A percentile compares a stretch with the other conserved stretches of the same genome.
phyloP scores from a whole-genome alignment of 1,140 invertebrate genomes.

The Pectinophora gossypiella region DNA sequence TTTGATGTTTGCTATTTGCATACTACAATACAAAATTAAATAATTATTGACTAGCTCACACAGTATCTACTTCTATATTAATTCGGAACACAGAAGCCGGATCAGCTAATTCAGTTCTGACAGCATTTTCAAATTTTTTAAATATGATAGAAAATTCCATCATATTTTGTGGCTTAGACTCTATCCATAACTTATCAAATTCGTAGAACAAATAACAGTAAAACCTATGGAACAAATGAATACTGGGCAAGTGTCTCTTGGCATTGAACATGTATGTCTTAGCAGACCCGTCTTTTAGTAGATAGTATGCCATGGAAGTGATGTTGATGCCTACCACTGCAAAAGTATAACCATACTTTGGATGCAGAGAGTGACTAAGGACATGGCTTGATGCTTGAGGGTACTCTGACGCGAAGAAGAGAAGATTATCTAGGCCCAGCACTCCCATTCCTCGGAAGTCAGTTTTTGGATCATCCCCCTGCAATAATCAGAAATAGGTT shows the following conservation, averaged over 20 bases:
- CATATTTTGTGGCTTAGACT: constrained; percentile 92
- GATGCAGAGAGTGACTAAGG: constrained; percentile 92
- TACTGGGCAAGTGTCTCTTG: constrained; percentile 79
- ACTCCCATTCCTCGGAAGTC: constrained; percentile 99
- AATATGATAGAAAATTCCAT: constrained; percentile 95
- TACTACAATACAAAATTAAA: no score
- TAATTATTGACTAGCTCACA: constrained; percentile 60
- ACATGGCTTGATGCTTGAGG: constrained; percentile 87
- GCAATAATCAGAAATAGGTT: constrained; percentile 44
- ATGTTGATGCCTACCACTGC: constrained; percentile 97
- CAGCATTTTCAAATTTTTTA: constrained; percentile 87
- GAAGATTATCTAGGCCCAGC: constrained; percentile 93
- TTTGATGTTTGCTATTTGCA: no score
- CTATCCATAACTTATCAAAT: constrained; percentile 95
- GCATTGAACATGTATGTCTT: constrained; percentile 96
- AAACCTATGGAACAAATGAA: constrained; percentile 93
- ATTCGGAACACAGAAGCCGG: constrained; percentile 82
- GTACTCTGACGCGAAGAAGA: constrained; percentile 92
- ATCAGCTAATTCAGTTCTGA: constrained; percentile 79
- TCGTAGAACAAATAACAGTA: constrained; percentile 96
- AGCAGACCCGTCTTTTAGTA: constrained; percentile 88
- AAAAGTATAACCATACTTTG: constrained; percentile 90
- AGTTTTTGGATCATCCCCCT: constrained; percentile 97
- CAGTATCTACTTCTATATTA: constrained; percentile 82
- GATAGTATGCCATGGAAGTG: constrained; percentile 90